Evolutionary conservation across 2,113 vertebrate species (phyloP).

Genomic region (Erythrolamprus reginae): DNA sequence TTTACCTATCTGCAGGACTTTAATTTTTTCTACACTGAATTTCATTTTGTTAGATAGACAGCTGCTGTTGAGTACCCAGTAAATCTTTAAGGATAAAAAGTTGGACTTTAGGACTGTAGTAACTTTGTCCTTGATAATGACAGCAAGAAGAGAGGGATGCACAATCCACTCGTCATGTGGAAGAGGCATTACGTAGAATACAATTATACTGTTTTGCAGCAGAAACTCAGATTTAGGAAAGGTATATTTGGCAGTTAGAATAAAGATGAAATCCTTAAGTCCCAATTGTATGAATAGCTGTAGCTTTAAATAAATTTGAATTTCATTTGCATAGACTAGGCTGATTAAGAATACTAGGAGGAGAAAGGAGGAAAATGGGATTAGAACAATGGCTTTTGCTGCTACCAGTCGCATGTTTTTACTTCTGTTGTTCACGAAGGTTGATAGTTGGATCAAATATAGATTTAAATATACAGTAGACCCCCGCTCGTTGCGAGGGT

Average conservation of each 20-base stretch:
- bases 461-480: background rate
- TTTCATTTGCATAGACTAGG: background rate
- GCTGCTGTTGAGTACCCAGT: background rate
- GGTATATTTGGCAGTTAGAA: background rate
- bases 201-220: background rate
- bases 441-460: background rate
- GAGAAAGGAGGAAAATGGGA: background rate
- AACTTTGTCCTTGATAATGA: background rate
- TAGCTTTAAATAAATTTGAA: background rate
- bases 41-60: too few relatives aligned
- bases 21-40: too few relatives aligned
- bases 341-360: background rate
- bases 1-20: too few relatives aligned
- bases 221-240: too few relatives aligned
- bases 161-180: background rate
- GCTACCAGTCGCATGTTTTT: background rate
- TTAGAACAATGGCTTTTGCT: background rate
- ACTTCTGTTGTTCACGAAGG: background rate
- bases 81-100: background rate
- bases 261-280: background rate
- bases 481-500: too few relatives aligned
- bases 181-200: background rate
- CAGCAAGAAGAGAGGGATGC: background rate
- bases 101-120: background rate
- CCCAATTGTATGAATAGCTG: background rate